These are phyloP conservation scores for Luehdorfia chinensis DNA, from an alignment of 1,140 invertebrate species.

Conservation along the genomic window DNA sequence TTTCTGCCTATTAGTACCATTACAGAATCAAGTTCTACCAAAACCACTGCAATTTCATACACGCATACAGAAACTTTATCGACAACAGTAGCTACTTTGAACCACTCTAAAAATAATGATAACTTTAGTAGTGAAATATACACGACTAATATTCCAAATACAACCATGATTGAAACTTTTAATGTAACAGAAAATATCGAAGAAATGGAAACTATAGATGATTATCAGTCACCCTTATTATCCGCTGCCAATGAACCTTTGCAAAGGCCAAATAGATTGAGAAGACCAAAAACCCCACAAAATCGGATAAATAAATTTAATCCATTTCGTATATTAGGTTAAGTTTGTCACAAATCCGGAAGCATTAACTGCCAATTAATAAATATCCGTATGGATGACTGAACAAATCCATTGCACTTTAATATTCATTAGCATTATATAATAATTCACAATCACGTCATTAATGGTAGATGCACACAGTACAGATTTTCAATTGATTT, in stretches of 20 bases:
- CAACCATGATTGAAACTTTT: background rate
- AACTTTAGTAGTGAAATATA: background rate
- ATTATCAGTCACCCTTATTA: conserved; percentile 61
- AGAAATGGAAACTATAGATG: conserved; percentile 33
- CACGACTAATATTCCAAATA: background rate
- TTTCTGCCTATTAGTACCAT: background rate
- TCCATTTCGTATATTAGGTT: conserved; percentile 71
- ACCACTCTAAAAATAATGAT: background rate
- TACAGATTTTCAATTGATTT: too few species aligned
- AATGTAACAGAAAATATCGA: conserved; percentile 14
- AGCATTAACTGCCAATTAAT: conserved; percentile 44
- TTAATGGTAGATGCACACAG: conserved; percentile 1
- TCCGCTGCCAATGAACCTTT: conserved; percentile 61
- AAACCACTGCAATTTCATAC: background rate
- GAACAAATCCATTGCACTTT: conserved; percentile 23
- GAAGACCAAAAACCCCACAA: conserved; percentile 44
- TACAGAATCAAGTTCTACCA: background rate
- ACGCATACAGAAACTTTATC: background rate
- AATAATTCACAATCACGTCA: background rate
- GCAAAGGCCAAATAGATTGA: conserved; percentile 53
- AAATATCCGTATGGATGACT: conserved; percentile 33
- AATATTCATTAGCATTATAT: conserved; percentile 3
- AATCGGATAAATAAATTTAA: conserved; percentile 61
- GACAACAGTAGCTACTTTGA: background rate
- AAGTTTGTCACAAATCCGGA: conserved; percentile 23